phyloP scores from a whole-genome alignment of 2,797 vertebrate species.

The Typhlichthys subterraneus region DNA sequence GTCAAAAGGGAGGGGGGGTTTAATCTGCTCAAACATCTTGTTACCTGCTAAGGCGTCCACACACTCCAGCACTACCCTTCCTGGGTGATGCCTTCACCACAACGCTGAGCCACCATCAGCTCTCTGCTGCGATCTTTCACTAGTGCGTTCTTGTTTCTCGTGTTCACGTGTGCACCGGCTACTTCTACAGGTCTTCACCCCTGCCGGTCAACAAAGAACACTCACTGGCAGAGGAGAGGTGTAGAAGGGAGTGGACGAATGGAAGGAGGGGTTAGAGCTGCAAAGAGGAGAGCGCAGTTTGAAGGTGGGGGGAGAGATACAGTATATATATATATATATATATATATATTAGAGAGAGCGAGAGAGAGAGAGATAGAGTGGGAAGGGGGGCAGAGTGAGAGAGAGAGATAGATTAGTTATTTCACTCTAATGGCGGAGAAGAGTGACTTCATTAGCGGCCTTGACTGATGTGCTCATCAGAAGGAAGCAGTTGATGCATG shows the following conservation, averaged over 20 bases:
- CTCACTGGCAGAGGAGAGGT: not conserved
- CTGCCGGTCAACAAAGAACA: not conserved
- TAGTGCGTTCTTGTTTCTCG: not conserved
- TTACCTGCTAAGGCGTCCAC: not conserved
- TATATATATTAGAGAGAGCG: conserved; percentile 17
- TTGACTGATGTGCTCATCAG: conserved; percentile 74
- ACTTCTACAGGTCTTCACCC: conserved; percentile 3
- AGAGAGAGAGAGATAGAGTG: conserved; percentile 25
- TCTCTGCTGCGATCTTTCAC: not conserved
- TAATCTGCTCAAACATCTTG: conserved; percentile 1
- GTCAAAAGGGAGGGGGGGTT: not conserved
- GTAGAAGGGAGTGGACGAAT: conserved; percentile 22
- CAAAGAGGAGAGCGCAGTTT: conserved; percentile 27
- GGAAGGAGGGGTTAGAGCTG: not conserved
- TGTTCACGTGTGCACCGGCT: not conserved
- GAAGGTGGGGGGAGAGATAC: conserved; percentile 26
- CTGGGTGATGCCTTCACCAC: too few relatives aligned
- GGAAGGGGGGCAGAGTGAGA: conserved; percentile 20
- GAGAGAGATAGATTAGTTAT: conserved; percentile 58
- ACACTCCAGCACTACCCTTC: not conserved
- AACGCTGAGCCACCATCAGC: not conserved
- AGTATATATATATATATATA: not conserved
- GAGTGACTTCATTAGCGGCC: conserved; percentile 75
- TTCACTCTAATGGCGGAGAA: conserved; percentile 68
- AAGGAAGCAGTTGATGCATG: conserved; percentile 51